These are phyloP conservation scores for Heterocephalus glaber DNA, from an alignment of 2,113 vertebrate species.

Conservation along the genomic window DNA sequence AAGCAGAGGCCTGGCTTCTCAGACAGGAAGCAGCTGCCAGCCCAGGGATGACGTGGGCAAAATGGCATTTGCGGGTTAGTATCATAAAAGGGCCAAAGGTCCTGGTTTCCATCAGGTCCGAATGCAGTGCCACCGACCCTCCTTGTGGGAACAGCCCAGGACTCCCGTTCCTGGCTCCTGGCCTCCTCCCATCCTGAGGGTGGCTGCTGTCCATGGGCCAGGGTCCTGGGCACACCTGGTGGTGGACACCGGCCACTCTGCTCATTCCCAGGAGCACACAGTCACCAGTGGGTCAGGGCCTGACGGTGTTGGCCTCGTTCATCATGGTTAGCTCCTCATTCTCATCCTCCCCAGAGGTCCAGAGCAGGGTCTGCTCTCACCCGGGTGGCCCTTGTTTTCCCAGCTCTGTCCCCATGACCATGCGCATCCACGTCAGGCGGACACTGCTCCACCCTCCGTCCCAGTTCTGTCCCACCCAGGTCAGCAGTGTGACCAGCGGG, in stretches of 20 bases:
- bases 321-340: neutral
- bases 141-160: rapidly evolving
- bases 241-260: rapidly evolving
- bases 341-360: neutral
- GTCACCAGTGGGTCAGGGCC: neutral
- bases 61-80: neutral
- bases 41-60: rapidly evolving
- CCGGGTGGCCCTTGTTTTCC: neutral
- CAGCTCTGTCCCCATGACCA: too few relatives aligned
- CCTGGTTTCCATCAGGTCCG: neutral
- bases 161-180: rapidly evolving
- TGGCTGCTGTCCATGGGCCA: rapidly evolving
- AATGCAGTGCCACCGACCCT: rapidly evolving
- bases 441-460: neutral
- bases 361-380: neutral
- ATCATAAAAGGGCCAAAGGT: rapidly evolving
- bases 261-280: too few relatives aligned
- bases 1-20: neutral
- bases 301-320: neutral
- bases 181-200: neutral
- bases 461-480: neutral
- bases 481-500: rapidly evolving
- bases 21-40: too few relatives aligned
- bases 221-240: too few relatives aligned
- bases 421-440: neutral